Evolutionary conservation across 2,113 vertebrate species (phyloP).

Genomic region (Cryptoleucopteryx plumbea): DNA sequence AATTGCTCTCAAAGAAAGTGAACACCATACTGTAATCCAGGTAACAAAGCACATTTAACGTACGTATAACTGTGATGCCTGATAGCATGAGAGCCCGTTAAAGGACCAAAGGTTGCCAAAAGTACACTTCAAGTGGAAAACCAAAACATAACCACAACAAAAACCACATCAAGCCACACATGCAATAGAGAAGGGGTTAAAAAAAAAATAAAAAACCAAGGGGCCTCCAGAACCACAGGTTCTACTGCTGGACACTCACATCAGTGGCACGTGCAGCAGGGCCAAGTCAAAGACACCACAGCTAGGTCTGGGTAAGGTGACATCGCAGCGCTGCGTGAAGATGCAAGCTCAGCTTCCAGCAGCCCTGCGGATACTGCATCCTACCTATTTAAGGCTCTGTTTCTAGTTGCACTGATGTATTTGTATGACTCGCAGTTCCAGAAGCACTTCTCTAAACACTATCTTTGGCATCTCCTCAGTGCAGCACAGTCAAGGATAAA

Average conservation of each 20-base stretch:
- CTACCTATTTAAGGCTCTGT: neutral
- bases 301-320: fast-evolving
- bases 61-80: neutral
- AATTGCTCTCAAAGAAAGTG: neutral
- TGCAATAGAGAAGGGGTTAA: neutral
- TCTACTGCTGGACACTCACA: neutral
- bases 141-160: neutral
- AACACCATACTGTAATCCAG: neutral
- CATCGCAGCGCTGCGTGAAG: fast-evolving
- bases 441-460: neutral
- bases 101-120: neutral
- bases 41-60: neutral
- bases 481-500: neutral
- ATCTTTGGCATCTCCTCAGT: neutral
- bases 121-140: neutral
- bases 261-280: neutral
- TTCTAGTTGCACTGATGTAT: neutral
- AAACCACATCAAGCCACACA: neutral
- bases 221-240: neutral
- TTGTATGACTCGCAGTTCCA: neutral
- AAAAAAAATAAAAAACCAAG: neutral
- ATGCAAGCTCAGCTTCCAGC: neutral
- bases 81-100: neutral
- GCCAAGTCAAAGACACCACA: neutral
- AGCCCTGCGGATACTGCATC: neutral